These are phyloP conservation scores for Brachyptera putata DNA, from an alignment of 2,888 invertebrate genomes.

Conservation along the genomic window DNA sequence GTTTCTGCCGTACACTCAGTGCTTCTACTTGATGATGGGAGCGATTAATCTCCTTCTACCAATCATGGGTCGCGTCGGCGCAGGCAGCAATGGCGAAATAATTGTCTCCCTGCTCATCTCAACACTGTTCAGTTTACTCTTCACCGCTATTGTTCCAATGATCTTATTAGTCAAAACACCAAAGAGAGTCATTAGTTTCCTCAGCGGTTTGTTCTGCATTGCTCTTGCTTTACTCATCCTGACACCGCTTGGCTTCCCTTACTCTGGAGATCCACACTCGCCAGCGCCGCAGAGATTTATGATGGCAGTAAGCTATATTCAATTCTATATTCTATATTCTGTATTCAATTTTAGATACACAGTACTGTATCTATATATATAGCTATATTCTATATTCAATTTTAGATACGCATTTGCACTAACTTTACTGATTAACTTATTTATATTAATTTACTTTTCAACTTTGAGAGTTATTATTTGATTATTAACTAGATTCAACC, in stretches of 20 bases:
- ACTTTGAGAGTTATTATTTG: no score
- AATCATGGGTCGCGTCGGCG: constrained; percentile 72
- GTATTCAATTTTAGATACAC: no score
- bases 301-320: constrained; percentile 59
- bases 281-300: constrained; percentile 71
- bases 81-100: constrained; percentile 66
- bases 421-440: no score
- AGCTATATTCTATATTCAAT: no score
- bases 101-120: constrained; percentile 49
- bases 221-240: constrained; percentile 55
- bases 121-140: constrained; percentile 48
- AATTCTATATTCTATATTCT: no score
- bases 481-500: no score
- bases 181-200: constrained; percentile 50
- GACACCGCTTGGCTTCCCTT: constrained; percentile 71
- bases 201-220: constrained; percentile 51
- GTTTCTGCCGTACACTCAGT: constrained; percentile 60
- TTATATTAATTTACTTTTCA: no score
- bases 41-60: constrained; percentile 73
- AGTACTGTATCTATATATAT: no score
- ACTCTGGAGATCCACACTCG: constrained; percentile 57
- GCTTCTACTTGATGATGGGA: constrained; percentile 65
- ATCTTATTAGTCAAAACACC: constrained; percentile 48
- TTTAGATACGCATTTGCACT: no score
- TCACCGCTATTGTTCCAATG: constrained; percentile 45